Base-by-base conservation (phyloP, 1,140 invertebrate species). In the Drosophila rufa region DNA sequence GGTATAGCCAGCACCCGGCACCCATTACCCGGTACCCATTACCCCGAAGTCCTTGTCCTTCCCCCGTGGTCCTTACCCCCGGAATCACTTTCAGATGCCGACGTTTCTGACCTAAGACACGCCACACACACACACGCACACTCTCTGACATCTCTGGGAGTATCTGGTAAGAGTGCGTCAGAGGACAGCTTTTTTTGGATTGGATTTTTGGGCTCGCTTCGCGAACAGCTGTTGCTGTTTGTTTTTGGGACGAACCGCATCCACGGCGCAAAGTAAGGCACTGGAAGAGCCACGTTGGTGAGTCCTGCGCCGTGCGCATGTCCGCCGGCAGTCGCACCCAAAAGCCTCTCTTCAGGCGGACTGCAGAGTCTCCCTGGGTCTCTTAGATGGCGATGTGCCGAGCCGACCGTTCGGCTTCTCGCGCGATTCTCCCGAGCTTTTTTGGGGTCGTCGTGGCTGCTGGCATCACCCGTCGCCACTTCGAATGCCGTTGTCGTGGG, bases 31-130 rank as follows among this genome's bases (percentile, higher is more conserved):
- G n/a, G 5, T 8, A 4, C 47, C 40, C 30, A 55, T 68, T 69
- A 69, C 60, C 58, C 36, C 14, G 36, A 36, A 38, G 51, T 38
- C 51, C 51, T 38, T 5, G 51, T 22, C 51, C 51, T 19, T 5
- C 9, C 33, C 33, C 17, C 36, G 4, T 22, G 2, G 19, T 40
- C 2, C 19, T 36, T 40, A 15, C 15, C 53, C 51, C 14, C 36
- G 53, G 53, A 40, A 40, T 55, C 22, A 40, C 33, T 68, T 50
- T 70, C 51, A 48, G 58, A 65, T 61, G 62, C 62, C 82, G 55
- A 67, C 71, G 78, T 89, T 90, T 84, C 85, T 89, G 84, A 89
- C 84, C 84, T 89, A 89, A 89, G 84, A 89, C 85, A 89, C 87
- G 73, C 80, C 73, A 46, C 80, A 78, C 67, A 64, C 27, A 70